Conservation (phyloP, 1,140 invertebrate species). For the Cataglyphis hispanica region DNA sequence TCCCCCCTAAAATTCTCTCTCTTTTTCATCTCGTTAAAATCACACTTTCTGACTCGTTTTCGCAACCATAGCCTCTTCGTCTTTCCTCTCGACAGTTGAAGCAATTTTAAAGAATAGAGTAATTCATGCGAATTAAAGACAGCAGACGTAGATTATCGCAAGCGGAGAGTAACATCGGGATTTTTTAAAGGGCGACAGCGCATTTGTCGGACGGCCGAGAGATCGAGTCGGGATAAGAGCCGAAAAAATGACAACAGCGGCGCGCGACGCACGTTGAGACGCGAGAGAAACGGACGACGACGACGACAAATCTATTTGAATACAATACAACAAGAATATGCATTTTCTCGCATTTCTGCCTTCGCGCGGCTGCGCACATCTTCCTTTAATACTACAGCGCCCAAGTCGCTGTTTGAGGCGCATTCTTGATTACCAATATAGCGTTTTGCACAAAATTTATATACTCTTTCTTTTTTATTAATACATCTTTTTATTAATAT, state of each 20-base stretch:
- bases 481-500: too few relatives aligned
- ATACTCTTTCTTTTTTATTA: too few relatives aligned
- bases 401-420: slow-evolving; percentile 1
- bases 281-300: slow-evolving; percentile 36
- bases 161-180: not conserved
- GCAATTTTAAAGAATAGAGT: slow-evolving; percentile 22
- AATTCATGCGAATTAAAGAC: slow-evolving; percentile 42
- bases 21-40: slow-evolving; percentile 7
- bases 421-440: not conserved
- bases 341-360: slow-evolving; percentile 69
- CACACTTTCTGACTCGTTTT: not conserved
- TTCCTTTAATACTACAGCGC: not conserved
- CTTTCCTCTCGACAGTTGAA: not conserved
- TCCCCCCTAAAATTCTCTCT: not conserved
- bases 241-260: slow-evolving; percentile 52
- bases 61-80: not conserved
- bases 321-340: slow-evolving; percentile 71
- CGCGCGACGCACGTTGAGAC: slow-evolving; percentile 28
- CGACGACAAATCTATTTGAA: slow-evolving; percentile 67
- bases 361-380: slow-evolving; percentile 56
- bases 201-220: slow-evolving; percentile 51
- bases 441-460: not conserved
- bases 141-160: not conserved
- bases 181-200: slow-evolving; percentile 38
- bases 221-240: slow-evolving; percentile 56